Evolutionary conservation across 2,797 vertebrate genomes (phyloP), one percentile per base, ranked within the genome.

Genomic region (Rhinogobio ventralis): DNA sequence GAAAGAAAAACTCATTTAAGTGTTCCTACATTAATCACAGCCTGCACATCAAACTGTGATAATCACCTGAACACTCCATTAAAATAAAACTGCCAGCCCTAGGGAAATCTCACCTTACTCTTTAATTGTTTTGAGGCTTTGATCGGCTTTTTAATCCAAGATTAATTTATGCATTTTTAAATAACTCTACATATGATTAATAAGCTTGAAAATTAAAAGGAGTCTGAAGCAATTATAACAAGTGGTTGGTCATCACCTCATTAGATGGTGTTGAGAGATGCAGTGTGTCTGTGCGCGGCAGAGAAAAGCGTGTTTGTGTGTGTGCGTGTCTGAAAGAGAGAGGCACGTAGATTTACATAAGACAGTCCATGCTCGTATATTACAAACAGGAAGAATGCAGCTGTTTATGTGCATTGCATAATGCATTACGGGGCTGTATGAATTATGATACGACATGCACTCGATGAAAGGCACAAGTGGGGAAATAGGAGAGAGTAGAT

Each of bases 161-260:
- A 99, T 99, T 99, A 99, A 99, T 99, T 99, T 98, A 99, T 99
- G 97, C 97, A 98, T 97, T 99, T 98, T 99, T 99, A 98, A 99
- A 99, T 99, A 99, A 99, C 97, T 98, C 97, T 98, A 97, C 97
- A 97, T 99, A 98, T 99, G 97, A 99, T 99, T 99, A 99, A 99
- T 99, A 99, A 97, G 96, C 96, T 97, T 96, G 97, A 97, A 99
- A 98, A 98, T 99, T 98, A 98, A 98, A 98, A 98, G 96, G 97
- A 97, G 96, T 97, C 96, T 96, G 96, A 98, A 99, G 98, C 98
- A 99, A 99, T 99, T 99, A 99, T 98, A 98, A 97, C 97, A 97
- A 99, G 97, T 97, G 97, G 96, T 96, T 98, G 98, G 98, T 98
- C 97, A 98, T 98, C 97, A 99, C 98, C 97, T 98, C 97, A 99